Evolutionary conservation across 92 coral and sea anemone genomes (phyloP), one percentile per base, ranked within the genome.

Genomic region (Metridium senile): DNA sequence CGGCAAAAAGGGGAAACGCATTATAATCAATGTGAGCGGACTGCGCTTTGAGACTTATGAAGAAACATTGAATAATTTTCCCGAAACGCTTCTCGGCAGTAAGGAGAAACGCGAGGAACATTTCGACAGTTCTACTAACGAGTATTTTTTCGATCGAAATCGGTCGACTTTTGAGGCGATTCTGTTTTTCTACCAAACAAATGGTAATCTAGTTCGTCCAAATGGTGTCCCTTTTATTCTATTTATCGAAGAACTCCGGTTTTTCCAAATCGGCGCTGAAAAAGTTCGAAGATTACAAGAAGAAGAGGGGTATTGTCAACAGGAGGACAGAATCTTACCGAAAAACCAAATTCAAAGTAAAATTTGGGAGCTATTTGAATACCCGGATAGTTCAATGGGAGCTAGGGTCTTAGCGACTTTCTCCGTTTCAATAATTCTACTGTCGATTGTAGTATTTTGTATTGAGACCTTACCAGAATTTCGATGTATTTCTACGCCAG

Each of bases 101-200:
- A 79, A 88, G 49, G 74, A 80, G 10, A 92, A 88, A 68, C 84
- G 99, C 33, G 93, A 90, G 26, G 86, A 81, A 35, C 92, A 75
- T 66, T 93, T 52, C 75, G 99, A 96, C 82, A 71, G 61, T 0
- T 90, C 84, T 26, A 82, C 81, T 46, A 86, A 84, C 30, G 99
- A 96, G 33, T 93, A 84, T 56, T 96, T 96, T 81, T 96, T 96
- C 86, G 99, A 96, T 87, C 91, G 99, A 74, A 96, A 96, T 70
- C 88, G 99, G 21, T 96, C 98, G 52, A 91, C 99, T 17, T 96
- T 96, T 53, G 99, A 96, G 74, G 97, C 99, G 34, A 96, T 96
- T 54, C 81, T 96, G 78, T 88, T 89, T 71, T 96, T 85, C 68
- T 96, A 96, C 73, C 99, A 96, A 72, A 87, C 97, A 16, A 80